Conservation (phyloP, 2,888 invertebrate species). For the Sinelater perroti region DNA sequence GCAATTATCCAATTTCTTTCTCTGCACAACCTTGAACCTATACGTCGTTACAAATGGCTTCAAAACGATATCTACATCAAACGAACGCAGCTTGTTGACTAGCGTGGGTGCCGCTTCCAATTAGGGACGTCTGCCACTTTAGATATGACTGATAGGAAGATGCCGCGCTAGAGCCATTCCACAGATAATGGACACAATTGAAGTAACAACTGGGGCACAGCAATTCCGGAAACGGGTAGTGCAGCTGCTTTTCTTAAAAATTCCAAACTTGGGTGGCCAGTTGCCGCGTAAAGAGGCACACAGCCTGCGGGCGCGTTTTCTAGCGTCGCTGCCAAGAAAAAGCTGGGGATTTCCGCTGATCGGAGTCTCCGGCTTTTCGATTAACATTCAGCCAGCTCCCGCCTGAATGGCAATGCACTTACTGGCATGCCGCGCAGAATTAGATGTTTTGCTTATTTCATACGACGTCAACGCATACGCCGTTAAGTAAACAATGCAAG, state of each 20-base stretch:
- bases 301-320: slow-evolving; percentile 27
- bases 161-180: slow-evolving; percentile 3
- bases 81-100: neutral
- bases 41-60: neutral
- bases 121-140: slow-evolving; percentile 6
- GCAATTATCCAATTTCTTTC: no score
- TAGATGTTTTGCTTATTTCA: slow-evolving; percentile 18
- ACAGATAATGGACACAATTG: slow-evolving; percentile 8
- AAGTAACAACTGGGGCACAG: slow-evolving; percentile 9
- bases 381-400: slow-evolving; percentile 26
- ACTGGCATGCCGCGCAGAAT: slow-evolving; percentile 7
- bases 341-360: slow-evolving; percentile 31
- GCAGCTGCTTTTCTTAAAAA: no score
- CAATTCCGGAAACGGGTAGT: neutral
- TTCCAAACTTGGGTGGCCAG: no score
- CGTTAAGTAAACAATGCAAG: slow-evolving; percentile 4
- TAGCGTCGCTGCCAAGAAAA: slow-evolving; percentile 26
- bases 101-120: slow-evolving; percentile 1
- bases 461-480: neutral
- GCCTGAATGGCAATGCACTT: slow-evolving; percentile 23
- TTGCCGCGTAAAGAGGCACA: no score
- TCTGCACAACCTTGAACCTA: no score
- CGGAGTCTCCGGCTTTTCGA: slow-evolving; percentile 14
- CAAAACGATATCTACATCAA: neutral
- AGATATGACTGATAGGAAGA: slow-evolving; percentile 14